Evolutionary conservation across 2,113 vertebrate genomes (phyloP), one percentile per base, ranked within the genome.

Genomic region (Pluvialis apricaria): DNA sequence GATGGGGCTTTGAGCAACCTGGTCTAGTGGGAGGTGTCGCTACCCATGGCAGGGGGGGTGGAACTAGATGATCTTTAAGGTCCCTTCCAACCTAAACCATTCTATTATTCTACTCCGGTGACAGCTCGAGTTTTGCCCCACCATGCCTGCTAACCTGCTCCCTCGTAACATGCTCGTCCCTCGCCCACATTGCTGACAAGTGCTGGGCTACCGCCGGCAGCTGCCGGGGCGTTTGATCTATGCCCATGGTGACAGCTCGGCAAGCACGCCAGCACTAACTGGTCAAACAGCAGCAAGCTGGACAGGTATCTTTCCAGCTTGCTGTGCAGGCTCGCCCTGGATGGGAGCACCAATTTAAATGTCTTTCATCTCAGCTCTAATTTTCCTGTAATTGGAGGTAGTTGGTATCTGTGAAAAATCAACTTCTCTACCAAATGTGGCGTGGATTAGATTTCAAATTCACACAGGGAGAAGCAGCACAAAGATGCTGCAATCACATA

Each of bases 151-250:
- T 42, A 36, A 16, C 52, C 44, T 20, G 40, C 44, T 83, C 69
- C 83, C 79, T 38, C 32, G 34, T 6, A 72, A 49, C 21, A 49
- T 0, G 0, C 36, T 47, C 4, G 3, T n/a, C 64, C 60, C 69
- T 82, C 79, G 29, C 9, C 24, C 69, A 15, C 34, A 1, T 0
- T 10, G 40, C 65, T 44, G 15, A 20, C 45, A 29, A 82, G 65
- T 12, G 29, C 6, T 1, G 16, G 38, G 72, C 36, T 52, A 24
- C 38, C 0, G 0, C 20, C 1, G 1, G 81, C 81, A 47, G n/a
- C 52, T 71, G 24, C 36, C 0, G 0, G 12, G 13, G 9, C 49
- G 55, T 58, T 49, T 85, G 58, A 68, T 44, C 52, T 13, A 5
- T 49, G 61, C n/a, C 88, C 61, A 3, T 4, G 51, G 47, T 10